Evolutionary conservation across 2,797 vertebrate species (phyloP), one percentile per base, ranked within the genome.

Genomic region (Centropyge bicolor): DNA sequence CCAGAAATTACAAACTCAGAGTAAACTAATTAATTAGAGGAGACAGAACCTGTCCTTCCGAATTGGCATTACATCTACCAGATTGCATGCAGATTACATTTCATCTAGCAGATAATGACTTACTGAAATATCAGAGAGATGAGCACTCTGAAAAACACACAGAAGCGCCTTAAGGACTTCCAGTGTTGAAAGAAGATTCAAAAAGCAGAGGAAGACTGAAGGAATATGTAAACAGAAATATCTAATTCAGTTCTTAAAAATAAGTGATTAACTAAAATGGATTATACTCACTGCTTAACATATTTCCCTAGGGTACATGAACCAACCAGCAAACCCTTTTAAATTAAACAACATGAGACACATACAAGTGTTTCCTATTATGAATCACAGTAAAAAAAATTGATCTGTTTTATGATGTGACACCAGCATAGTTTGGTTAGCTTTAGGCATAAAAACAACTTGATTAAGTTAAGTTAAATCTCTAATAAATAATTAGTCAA

Each of bases 11-110:
- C 66, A 81, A 78, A 76, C 11, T 76, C 41, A 40, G 59, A 78
- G 69, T 77, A 68, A 87, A 88, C 60, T 73, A 76, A 87, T 85
- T 82, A 77, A 86, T 77, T 62, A 60, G 52, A n/a, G 40, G 54
- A 74, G 41, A 73, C 72, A 70, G 65, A 82, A 45, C 19, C 60
- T 24, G 74, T 65, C 51, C 38, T 70, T 81, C 66, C 74, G 43
- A 80, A 72, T 16, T 71, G 65, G 63, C 59, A 71, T 31, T 35
- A 49, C 24, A 55, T 73, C 38, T 6, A 59, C 24, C 70, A 68
- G 62, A 72, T 55, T 79, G 64, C 77, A 66, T 75, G 60, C 63
- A 78, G 74, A 81, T 87, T 76, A 71, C 43, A 82, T 4, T 38
- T 59, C 27, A 73, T 74, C 61, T 67, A 46, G 45, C 31, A 31